These are phyloP conservation scores for Sphaeridia pumilis DNA, from an alignment of 2,888 invertebrate genomes.

Conservation along the genomic window DNA sequence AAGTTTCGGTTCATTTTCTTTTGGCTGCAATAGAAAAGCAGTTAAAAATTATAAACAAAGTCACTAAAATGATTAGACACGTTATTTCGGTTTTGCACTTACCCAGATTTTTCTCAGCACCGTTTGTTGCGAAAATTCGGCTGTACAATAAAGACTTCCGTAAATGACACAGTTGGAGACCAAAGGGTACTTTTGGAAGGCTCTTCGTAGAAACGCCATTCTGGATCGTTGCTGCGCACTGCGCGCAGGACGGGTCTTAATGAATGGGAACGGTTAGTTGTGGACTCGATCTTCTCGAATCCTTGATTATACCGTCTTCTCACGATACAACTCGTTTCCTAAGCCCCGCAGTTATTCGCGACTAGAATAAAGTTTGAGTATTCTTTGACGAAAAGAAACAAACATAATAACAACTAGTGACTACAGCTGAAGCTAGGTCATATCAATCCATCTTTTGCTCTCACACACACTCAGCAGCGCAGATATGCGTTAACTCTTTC, in stretches of 20 bases:
- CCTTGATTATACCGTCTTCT: too few species aligned
- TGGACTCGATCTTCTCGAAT: too few species aligned
- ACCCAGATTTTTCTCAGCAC: constrained; percentile 56
- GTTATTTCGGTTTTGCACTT: constrained; percentile 38
- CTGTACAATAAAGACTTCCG: constrained; percentile 63
- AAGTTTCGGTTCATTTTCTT: constrained; percentile 23
- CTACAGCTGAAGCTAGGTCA: too few species aligned
- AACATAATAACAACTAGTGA: too few species aligned
- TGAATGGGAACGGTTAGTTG: background rate
- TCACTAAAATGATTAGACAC: background rate
- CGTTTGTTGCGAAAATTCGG: constrained; percentile 68
- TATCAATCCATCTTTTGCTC: too few species aligned
- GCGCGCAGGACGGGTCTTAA: background rate
- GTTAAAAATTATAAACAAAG: background rate
- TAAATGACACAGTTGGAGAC: constrained; percentile 52
- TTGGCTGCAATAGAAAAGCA: constrained; percentile 20
- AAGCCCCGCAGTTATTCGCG: background rate
- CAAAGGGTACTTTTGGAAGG: constrained; percentile 41
- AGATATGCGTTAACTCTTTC: too few species aligned
- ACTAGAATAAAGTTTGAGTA: too few species aligned
- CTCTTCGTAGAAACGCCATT: constrained; percentile 21
- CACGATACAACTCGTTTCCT: background rate
- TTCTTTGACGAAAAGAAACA: too few species aligned
- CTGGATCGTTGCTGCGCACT: background rate
- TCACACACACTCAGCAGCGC: too few species aligned